phyloP scores from a whole-genome alignment of 92 coral and sea anemone species.

The Siderastrea siderea region DNA sequence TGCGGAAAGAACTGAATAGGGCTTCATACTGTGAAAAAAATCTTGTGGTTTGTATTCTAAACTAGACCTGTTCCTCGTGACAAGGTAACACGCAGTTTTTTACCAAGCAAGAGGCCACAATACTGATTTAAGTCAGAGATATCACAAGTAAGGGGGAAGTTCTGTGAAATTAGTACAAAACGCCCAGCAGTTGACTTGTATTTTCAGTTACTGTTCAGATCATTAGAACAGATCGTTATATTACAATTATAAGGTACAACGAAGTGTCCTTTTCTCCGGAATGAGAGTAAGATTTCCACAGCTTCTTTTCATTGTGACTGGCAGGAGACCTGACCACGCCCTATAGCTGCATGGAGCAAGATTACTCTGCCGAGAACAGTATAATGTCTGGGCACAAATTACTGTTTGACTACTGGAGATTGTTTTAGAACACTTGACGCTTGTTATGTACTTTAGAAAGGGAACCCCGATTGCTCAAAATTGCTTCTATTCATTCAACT shows the following conservation, averaged over 20 bases:
- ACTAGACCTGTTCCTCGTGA: neutral
- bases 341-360: neutral
- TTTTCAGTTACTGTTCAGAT: neutral
- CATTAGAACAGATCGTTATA: neutral
- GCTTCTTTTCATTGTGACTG: neutral
- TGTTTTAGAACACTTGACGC: neutral
- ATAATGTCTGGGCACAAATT: neutral
- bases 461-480: neutral
- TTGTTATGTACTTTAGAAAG: neutral
- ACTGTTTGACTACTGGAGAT: constrained; percentile 6
- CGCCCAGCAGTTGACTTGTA: neutral
- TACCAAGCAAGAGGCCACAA: neutral
- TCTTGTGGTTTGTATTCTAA: neutral
- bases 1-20: neutral
- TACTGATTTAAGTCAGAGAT: no score
- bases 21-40: constrained; percentile 7
- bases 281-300: neutral
- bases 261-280: neutral
- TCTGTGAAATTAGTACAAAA: neutral
- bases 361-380: neutral
- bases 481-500: neutral
- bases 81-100: neutral
- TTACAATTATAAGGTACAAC: neutral
- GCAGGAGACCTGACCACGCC: neutral
- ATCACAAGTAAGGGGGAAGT: neutral